These are phyloP conservation scores for Prenolepis imparis DNA, from an alignment of 2,888 invertebrate genomes.

Conservation along the genomic window DNA sequence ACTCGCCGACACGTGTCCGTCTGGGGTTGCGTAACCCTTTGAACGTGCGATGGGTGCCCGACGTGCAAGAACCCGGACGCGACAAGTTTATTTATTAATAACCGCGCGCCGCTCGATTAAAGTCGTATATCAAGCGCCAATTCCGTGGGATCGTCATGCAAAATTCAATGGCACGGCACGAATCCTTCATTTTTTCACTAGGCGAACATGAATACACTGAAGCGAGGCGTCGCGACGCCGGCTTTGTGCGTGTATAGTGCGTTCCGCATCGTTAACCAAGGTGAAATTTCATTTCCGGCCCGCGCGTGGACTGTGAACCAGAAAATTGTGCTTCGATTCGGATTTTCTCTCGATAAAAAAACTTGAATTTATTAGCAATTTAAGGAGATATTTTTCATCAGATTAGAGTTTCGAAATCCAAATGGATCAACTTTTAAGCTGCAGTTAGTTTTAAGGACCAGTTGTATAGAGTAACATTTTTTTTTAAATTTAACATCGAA, in stretches of 20 bases:
- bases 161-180: conserved; percentile 67
- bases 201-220: conserved; percentile 74
- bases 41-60: conserved; percentile 28
- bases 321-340: background rate
- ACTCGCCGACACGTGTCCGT: conserved; percentile 81
- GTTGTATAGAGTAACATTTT: background rate
- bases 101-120: background rate
- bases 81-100: conserved; percentile 12
- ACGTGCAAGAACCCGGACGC: background rate
- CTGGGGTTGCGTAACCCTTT: conserved; percentile 77
- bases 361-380: background rate
- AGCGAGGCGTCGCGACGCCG: conserved; percentile 38
- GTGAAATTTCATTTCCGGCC: conserved; percentile 54
- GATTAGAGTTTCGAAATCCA: background rate
- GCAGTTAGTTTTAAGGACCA: background rate
- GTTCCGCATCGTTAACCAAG: conserved; percentile 42
- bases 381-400: background rate
- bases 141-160: conserved; percentile 69
- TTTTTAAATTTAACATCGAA: background rate
- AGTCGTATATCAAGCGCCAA: background rate
- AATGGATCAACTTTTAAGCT: too few relatives aligned
- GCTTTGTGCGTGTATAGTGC: conserved; percentile 2
- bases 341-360: background rate
- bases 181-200: conserved; percentile 80
- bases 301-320: background rate